Conservation (phyloP, 2,888 invertebrate species). For the Eupithecia centaureata region DNA sequence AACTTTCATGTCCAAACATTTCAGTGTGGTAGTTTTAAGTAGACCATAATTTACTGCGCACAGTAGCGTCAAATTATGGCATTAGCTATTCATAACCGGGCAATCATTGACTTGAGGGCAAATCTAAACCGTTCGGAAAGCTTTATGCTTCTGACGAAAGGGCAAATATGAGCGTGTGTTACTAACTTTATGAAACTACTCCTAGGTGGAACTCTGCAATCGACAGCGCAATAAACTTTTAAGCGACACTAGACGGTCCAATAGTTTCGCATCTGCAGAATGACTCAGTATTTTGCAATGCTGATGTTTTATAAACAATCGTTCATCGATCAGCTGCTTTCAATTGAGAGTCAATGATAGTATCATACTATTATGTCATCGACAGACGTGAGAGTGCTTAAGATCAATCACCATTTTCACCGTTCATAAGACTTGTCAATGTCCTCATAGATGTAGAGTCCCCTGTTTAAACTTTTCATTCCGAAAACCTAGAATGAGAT, state of each 20-base stretch:
- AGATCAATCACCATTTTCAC: background rate
- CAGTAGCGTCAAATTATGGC: background rate
- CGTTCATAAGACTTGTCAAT: too few relatives aligned
- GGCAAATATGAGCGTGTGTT: background rate
- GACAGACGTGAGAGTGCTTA: background rate
- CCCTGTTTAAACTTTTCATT: too few relatives aligned
- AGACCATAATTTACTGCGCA: background rate
- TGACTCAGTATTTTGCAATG: conserved; percentile 30
- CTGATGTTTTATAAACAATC: conserved; percentile 27
- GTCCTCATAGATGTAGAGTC: too few relatives aligned
- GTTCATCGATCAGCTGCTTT: conserved; percentile 26
- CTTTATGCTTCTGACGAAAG: background rate
- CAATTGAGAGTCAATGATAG: conserved; percentile 14
- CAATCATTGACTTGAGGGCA: background rate
- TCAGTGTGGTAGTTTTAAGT: background rate
- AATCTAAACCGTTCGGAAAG: background rate
- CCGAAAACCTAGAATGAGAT: background rate
- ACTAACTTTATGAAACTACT: background rate
- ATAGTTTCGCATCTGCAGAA: conserved; percentile 9
- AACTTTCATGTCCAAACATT: background rate
- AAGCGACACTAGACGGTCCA: background rate
- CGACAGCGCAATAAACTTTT: background rate
- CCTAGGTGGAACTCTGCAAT: background rate
- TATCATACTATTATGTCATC: conserved; percentile 14
- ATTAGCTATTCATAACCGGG: conserved; percentile 3